Percentiles rank a stretch among this genome's conserved stretches.
phyloP scores from a whole-genome alignment of 2,888 invertebrate species.

The Netelia fuscicornis region DNA sequence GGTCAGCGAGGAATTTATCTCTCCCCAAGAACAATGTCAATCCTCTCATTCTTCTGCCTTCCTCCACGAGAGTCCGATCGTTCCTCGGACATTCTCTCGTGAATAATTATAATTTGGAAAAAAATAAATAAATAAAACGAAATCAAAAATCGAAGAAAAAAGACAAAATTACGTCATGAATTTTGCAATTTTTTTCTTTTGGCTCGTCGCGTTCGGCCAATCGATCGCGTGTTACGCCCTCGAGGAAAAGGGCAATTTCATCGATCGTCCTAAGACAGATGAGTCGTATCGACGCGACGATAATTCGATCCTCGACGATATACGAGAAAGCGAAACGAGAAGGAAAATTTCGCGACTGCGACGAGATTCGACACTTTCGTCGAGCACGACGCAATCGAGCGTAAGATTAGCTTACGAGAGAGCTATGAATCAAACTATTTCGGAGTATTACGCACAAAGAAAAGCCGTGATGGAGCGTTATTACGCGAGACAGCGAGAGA shows the following conservation, averaged over 20 bases:
- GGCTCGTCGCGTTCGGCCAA: conserved; percentile 5
- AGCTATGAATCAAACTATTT: conserved; percentile 65
- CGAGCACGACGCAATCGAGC: conserved; percentile 25
- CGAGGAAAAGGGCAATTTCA: not conserved
- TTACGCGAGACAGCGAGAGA: conserved; percentile 73
- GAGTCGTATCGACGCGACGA: conserved; percentile 28
- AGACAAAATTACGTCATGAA: conserved; percentile 38
- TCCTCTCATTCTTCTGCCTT: conserved; percentile 18
- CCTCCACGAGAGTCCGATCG: not conserved
- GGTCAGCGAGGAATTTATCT: conserved; percentile 38
- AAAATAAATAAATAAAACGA: not conserved
- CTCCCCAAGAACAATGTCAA: not conserved
- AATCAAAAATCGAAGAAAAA: not conserved
- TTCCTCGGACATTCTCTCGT: not conserved
- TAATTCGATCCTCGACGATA: conserved; percentile 63
- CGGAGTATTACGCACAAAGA: conserved; percentile 75
- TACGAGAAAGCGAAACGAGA: conserved; percentile 77
- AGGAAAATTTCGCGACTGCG: conserved; percentile 8
- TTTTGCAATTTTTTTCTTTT: conserved; percentile 16
- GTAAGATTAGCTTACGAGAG: conserved; percentile 54
- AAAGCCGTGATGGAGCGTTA: conserved; percentile 76
- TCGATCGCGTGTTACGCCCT: too few species aligned
- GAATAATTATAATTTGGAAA: not conserved
- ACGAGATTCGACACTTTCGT: conserved; percentile 18
- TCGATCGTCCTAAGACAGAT: not conserved